These are phyloP conservation scores for Mesorhabditis spiculigera DNA, from an alignment of 2,888 invertebrate species.

Conservation along the genomic window DNA sequence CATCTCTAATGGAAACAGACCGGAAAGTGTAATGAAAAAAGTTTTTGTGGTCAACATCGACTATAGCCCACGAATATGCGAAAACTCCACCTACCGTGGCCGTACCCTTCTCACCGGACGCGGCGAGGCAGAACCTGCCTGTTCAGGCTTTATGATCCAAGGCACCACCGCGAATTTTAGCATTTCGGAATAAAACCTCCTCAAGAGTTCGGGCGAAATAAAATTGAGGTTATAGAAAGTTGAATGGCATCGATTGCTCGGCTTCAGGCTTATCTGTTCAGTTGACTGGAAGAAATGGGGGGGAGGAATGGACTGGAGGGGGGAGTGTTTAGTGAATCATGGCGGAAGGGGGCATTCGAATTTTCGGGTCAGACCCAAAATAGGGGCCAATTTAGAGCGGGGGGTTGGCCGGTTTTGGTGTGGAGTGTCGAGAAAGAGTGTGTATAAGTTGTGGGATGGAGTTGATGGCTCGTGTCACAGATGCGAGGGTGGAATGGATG, in stretches of 20 bases:
- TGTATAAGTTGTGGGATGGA: neutral
- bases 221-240: too few relatives aligned
- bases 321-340: neutral
- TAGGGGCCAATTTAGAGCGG: slow-evolving; percentile 6
- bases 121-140: neutral
- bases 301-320: too few relatives aligned
- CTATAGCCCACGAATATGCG: neutral
- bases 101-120: neutral
- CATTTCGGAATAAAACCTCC: slow-evolving; percentile 19
- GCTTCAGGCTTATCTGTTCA: too few relatives aligned
- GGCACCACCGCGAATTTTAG: slow-evolving; percentile 48
- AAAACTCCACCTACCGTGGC: neutral
- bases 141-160: slow-evolving; percentile 25
- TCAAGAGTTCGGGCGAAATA: too few relatives aligned
- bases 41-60: too few relatives aligned
- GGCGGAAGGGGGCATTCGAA: neutral
- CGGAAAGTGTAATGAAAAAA: too few relatives aligned
- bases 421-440: neutral
- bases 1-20: too few relatives aligned
- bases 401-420: neutral
- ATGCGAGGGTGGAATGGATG: neutral
- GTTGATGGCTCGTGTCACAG: neutral
- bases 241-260: too few relatives aligned
- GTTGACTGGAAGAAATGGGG: too few relatives aligned
- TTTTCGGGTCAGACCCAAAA: neutral